Conservation (phyloP, 2,797 vertebrate species). For the Dicrostonyx torquatus region DNA sequence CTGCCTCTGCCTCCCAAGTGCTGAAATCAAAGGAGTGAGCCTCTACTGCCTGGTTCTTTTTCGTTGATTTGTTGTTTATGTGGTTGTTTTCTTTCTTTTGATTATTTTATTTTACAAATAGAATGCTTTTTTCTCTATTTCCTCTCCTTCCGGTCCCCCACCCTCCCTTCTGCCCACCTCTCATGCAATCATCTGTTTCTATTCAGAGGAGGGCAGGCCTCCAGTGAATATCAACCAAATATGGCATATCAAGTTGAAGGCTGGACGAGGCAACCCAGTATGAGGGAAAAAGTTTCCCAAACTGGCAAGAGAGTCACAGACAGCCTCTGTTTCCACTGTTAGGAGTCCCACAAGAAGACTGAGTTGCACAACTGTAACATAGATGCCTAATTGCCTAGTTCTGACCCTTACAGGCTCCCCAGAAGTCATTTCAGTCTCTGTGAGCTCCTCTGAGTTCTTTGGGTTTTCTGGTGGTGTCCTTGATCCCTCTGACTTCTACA, state of each 20-base stretch:
- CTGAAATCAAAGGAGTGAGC: background rate
- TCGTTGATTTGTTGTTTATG: background rate
- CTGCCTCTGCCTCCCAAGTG: background rate
- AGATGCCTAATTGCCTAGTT: background rate
- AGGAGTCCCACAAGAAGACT: background rate
- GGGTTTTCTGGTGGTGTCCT: background rate
- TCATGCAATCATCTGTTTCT: background rate
- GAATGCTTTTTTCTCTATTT: background rate
- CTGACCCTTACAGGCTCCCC: background rate
- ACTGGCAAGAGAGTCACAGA: background rate
- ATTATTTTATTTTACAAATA: background rate
- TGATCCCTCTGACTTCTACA: background rate
- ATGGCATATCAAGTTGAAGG: background rate
- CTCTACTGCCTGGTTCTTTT: background rate
- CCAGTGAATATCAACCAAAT: background rate
- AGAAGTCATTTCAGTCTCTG: background rate
- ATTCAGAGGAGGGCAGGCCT: background rate
- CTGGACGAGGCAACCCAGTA: background rate
- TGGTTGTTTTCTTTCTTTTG: background rate
- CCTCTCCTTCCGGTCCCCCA: background rate
- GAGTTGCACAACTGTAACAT: background rate
- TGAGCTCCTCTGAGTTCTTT: background rate
- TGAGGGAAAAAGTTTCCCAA: background rate
- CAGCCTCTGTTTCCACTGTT: background rate
- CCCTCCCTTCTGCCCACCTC: background rate